Evolutionary conservation across 2,888 invertebrate species (phyloP), one percentile per base, ranked within the genome.

Genomic region (Suillia variegata): DNA sequence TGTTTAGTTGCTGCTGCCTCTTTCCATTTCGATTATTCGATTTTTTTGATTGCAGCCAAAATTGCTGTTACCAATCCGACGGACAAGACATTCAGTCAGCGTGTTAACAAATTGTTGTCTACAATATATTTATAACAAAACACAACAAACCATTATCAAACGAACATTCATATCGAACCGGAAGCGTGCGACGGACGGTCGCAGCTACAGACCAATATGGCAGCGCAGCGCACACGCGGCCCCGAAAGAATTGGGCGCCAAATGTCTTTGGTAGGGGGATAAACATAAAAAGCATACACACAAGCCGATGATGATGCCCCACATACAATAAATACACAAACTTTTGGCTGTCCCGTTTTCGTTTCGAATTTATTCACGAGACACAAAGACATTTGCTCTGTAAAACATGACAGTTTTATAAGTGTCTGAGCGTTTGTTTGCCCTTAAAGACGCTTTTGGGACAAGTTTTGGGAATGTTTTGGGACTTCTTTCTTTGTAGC

Each of bases 161-260:
- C n/a, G n/a, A n/a, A n/a, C n/a, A 20, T 21, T 42, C 21, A 42
- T 42, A 54, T 54, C 42, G 54, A 54, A 42, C 42, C 42, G 54
- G 54, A 54, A 54, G 42, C 45, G 13, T 10, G 42, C 54, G 54
- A 38, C 34, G 34, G 21, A 38, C 5, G 8, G 12, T 4, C 38
- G n/a, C 38, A n/a, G 5, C n/a, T n/a, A n/a, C 38, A n/a, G 4
- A 17, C 13, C 17, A 45, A 45, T 45, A 45, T 45, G 45, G 45
- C 20, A 45, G 20, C n/a, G n/a, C n/a, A n/a, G n/a, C n/a, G n/a
- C 45, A 45, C 45, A 45, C 18, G 45, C 18, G 45, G 17, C 5
- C n/a, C n/a, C n/a, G n/a, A n/a, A n/a, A 45, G 15, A 18, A 45
- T 5, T 8, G 13, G 45, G 45, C 45, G 45, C 45, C 45, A 45